Percentiles rank a stretch among this genome's conserved stretches.
phyloP scores from a whole-genome alignment of 2,888 invertebrate species.

The Agapetus fuscipes region DNA sequence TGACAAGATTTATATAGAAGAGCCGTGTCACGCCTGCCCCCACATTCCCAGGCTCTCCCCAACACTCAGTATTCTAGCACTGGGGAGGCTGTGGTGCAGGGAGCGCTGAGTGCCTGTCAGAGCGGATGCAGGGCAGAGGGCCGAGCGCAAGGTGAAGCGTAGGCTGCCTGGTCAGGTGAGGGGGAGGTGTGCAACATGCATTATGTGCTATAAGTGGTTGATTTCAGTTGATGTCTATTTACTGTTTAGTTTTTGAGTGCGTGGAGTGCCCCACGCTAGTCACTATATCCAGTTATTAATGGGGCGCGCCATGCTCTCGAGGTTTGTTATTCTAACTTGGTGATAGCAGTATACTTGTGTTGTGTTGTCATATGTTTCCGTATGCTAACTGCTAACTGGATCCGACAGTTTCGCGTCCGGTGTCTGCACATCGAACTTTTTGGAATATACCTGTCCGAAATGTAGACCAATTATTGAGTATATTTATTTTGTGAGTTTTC shows the following conservation, averaged over 20 bases:
- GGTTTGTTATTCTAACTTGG: too few relatives aligned
- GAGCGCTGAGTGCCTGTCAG: too few relatives aligned
- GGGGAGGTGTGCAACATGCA: too few relatives aligned
- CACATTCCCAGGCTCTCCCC: too few relatives aligned
- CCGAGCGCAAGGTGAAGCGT: too few relatives aligned
- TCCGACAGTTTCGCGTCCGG: constrained; percentile 9
- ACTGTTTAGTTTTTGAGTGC: constrained; percentile 12
- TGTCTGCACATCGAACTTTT: constrained; percentile 19
- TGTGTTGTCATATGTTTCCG: constrained; percentile 23
- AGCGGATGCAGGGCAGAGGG: too few relatives aligned
- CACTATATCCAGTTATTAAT: constrained; percentile 18
- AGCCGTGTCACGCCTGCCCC: constrained; percentile 14
- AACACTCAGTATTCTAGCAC: too few relatives aligned
- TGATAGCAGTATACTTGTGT: constrained; percentile 22
- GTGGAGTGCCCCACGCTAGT: constrained; percentile 22
- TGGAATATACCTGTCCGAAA: constrained; percentile 22
- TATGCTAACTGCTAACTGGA: constrained; percentile 17
- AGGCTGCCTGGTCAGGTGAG: too few relatives aligned
- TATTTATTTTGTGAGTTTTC: constrained; percentile 17
- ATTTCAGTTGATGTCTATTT: constrained; percentile 14
- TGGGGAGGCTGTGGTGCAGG: too few relatives aligned
- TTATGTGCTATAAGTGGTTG: constrained; percentile 20
- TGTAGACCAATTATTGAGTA: constrained; percentile 21
- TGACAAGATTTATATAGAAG: constrained; percentile 18
- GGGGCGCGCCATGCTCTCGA: too few relatives aligned